phyloP scores from a whole-genome alignment of 2,797 vertebrate genomes.

The Catharus ustulatus region DNA sequence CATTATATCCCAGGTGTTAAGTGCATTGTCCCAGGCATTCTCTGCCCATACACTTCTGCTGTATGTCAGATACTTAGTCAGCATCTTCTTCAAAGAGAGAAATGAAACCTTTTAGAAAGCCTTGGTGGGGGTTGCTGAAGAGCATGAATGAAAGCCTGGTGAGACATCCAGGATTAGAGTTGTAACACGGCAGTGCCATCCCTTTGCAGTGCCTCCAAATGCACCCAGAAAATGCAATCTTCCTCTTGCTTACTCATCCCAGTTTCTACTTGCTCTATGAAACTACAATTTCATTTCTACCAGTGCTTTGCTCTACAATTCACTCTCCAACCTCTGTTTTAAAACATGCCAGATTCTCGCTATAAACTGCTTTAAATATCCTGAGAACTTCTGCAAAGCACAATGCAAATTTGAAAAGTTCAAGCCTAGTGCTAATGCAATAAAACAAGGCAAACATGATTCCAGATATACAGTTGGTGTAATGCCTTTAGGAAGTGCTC shows the following conservation, averaged over 20 bases:
- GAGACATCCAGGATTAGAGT: background rate
- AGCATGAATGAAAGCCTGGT: background rate
- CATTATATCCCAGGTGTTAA: background rate
- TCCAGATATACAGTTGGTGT: conserved; percentile 62
- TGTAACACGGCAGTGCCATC: background rate
- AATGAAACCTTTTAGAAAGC: background rate
- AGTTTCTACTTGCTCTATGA: background rate
- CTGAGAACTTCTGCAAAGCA: conserved; percentile 48
- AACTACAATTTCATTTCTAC: background rate
- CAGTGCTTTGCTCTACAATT: background rate
- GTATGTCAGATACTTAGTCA: background rate
- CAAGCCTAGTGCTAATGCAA: conserved; percentile 65
- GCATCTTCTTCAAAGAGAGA: background rate
- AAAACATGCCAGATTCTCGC: background rate
- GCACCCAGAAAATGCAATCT: background rate
- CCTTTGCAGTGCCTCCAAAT: background rate
- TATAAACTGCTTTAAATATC: conserved; percentile 31
- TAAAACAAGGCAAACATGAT: conserved; percentile 63
- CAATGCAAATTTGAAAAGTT: conserved; percentile 61
- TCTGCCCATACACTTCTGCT: background rate
- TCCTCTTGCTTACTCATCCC: background rate
- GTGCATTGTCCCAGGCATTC: rapidly evolving
- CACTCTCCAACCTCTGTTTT: background rate
- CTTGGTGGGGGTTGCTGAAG: background rate
- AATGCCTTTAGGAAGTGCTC: conserved; percentile 64